Base-by-base conservation (phyloP, 1,140 invertebrate species). In the Heliconius congener region DNA sequence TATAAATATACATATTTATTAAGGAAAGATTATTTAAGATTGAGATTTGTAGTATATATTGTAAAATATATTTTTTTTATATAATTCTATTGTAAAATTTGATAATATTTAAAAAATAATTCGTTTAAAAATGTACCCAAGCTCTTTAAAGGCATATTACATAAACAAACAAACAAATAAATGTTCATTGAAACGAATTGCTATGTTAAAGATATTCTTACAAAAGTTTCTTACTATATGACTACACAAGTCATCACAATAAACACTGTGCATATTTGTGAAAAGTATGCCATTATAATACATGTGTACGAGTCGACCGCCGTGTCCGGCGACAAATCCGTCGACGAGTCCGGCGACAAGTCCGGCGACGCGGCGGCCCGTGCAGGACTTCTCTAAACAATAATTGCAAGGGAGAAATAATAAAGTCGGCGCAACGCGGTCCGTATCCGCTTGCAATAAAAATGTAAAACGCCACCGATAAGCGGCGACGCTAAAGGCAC, bases 381-480 rank as follows among this genome's bases (percentile, higher is more conserved):
- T 79, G 71, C 76, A 82, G 84, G 85, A 87, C 85, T 88, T 90
- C 86, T 91, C 91, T 91, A 92, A 93, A 90, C 91, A 92, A 93
- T 93, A 91, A 93, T 93, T 92, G 90, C 87, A 83, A 86, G 86
- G 89, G 86, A 92, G 91, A 90, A 93, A 92, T 93, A 93, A 93
- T 92, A 93, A 93, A 88, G 89, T 86, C 87, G 83, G 84, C 89
- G 85, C 86, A 87, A 87, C 86, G 90, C 85, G 85, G 90, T 81
- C 89, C 85, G 90, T 92, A 93, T 93, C 92, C 92, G 92, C 88
- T 93, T 83, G 92, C 90, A 93, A 93, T 93, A 92, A 93, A 93
- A 93, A 93, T 93, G 91, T 93, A 92, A 93, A 93, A 92, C 90
- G 90, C 85, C 78, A 84, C 90, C 91, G 91, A 93, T 93, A 93